Percentiles rank a stretch among this genome's conserved stretches.
phyloP scores from a whole-genome alignment of 2,888 invertebrate genomes.

The Gortyna flavago region DNA sequence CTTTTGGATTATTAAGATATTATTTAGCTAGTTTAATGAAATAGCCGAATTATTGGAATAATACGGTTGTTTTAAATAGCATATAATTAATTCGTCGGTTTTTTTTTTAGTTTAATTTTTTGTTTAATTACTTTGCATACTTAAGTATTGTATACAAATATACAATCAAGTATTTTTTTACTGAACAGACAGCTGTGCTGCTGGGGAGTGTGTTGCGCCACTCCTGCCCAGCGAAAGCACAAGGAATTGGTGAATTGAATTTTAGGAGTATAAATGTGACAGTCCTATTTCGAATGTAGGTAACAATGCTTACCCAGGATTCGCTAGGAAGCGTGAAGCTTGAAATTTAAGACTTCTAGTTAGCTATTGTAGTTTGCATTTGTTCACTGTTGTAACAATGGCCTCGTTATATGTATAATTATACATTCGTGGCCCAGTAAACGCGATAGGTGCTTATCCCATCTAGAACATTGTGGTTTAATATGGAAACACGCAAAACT shows the following conservation, averaged over 20 bases:
- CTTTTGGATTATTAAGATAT: background rate
- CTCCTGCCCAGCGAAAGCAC: too few species aligned
- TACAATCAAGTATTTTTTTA: too few species aligned
- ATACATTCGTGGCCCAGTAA: constrained; percentile 38
- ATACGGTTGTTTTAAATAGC: too few species aligned
- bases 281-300: background rate
- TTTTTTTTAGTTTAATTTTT: too few species aligned
- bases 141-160: too few species aligned
- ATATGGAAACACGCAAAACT: constrained; percentile 22
- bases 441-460: constrained; percentile 36
- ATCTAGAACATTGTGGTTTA: constrained; percentile 13
- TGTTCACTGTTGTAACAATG: constrained; percentile 6
- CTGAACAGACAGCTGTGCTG: too few species aligned
- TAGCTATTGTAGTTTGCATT: constrained; percentile 1
- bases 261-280: background rate
- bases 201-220: too few species aligned
- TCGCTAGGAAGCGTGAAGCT: background rate
- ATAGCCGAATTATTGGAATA: too few species aligned
- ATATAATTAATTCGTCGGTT: too few species aligned
- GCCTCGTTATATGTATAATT: constrained; percentile 26
- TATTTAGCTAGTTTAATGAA: too few species aligned
- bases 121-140: too few species aligned
- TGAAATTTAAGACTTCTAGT: constrained; percentile 5
- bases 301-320: background rate
- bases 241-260: too few species aligned